Evolutionary conservation across 2,888 invertebrate genomes (phyloP).

Genomic region (Vandiemenella viatica): DNA sequence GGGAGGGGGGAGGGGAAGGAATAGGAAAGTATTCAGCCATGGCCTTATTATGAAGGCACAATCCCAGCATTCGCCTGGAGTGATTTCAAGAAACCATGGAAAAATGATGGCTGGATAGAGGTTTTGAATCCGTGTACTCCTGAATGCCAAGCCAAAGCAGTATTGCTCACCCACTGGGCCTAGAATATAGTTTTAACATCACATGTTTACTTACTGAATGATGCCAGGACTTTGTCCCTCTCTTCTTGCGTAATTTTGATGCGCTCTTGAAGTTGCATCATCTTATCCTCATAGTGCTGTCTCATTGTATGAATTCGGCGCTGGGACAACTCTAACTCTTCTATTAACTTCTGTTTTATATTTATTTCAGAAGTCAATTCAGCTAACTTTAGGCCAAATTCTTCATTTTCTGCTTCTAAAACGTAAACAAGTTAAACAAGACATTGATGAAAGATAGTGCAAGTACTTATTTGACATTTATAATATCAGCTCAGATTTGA

Average conservation of each 20-base stretch:
- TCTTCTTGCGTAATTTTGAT: constrained; percentile 83
- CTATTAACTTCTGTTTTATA: constrained; percentile 85
- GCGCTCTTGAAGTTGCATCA: constrained; percentile 64
- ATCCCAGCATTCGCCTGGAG: too few species aligned
- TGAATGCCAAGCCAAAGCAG: too few species aligned
- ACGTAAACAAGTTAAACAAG: background rate
- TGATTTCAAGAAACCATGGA: too few species aligned
- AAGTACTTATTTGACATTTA: background rate
- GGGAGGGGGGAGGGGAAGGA: too few species aligned
- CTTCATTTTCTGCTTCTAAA: constrained; percentile 17
- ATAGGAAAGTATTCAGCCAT: too few species aligned
- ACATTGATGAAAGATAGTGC: background rate
- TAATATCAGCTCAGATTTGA: background rate
- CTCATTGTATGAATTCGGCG: constrained; percentile 69
- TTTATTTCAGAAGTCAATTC: constrained; percentile 86
- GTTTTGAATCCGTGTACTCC: too few species aligned
- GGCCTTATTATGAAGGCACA: too few species aligned
- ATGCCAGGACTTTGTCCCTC: constrained; percentile 71
- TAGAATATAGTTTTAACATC: too few species aligned
- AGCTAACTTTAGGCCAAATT: constrained; percentile 64
- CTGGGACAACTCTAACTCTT: constrained; percentile 82
- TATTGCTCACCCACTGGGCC: too few species aligned
- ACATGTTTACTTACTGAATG: constrained; percentile 26
- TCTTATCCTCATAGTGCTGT: constrained; percentile 83
- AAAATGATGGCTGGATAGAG: too few species aligned